These are phyloP conservation scores for Hephaestus fuliginosus DNA, from an alignment of 2,797 vertebrate genomes.

Conservation along the genomic window DNA sequence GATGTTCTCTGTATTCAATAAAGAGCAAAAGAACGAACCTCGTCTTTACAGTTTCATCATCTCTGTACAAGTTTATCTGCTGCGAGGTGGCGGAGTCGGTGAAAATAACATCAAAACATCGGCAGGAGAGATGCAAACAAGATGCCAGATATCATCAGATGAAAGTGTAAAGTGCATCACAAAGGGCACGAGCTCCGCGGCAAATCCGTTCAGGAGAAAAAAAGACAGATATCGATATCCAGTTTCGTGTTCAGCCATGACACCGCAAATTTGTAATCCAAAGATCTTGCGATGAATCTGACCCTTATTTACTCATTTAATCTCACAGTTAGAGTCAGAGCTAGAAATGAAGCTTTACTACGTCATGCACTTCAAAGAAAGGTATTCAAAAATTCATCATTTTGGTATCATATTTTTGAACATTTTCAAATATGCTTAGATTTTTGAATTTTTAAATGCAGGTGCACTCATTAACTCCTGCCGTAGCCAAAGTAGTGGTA, in stretches of 20 bases:
- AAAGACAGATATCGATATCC: neutral
- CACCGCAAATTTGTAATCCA: neutral
- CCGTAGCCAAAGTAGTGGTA: neutral
- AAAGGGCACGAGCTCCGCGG: constrained; percentile 13
- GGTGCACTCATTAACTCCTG: neutral
- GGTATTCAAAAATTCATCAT: neutral
- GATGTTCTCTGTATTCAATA: constrained; percentile 48
- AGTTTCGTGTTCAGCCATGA: constrained; percentile 7
- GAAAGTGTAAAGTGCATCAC: constrained; percentile 35
- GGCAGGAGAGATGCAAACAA: constrained; percentile 64
- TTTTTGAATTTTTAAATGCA: neutral
- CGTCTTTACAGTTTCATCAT: constrained; percentile 49
- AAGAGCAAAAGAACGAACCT: constrained; percentile 37
- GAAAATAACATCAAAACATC: constrained; percentile 62
- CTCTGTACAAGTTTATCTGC: constrained; percentile 55
- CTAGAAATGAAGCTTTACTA: neutral
- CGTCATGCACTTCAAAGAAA: neutral
- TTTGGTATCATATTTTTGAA: neutral
- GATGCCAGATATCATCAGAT: constrained; percentile 56
- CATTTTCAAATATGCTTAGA: neutral
- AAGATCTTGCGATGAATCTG: constrained; percentile 1
- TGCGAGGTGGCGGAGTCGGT: constrained; percentile 56
- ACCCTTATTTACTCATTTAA: constrained; percentile 6
- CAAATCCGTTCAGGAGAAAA: constrained; percentile 12
- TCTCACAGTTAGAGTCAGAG: neutral